Base-by-base conservation (phyloP, 2,888 invertebrate species). In the Formica aserva region DNA sequence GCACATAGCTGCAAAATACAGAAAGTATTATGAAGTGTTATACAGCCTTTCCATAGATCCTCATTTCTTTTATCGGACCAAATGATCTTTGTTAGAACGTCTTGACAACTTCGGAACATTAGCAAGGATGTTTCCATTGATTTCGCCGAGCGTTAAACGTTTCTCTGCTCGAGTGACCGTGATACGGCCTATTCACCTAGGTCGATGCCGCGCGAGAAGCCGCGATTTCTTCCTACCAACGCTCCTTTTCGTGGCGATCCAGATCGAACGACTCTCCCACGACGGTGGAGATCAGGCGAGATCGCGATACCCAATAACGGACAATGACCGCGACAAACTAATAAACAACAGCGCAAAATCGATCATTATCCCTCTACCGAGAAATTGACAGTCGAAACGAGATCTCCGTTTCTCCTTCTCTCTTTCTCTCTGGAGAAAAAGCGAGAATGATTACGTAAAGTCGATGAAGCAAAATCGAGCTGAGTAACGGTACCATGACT, bases 241-340 rank as follows among this genome's bases (percentile, higher is more conserved):
- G 83, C 84, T 88, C 83, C 85, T 62, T 84, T 83, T 86, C 86
- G 87, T 77, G 85, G 85, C 71, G 88, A 90, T 90, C 86, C 78
- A 82, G 85, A 88, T 87, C 90, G 87, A 89, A 89, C 86, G 90
- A 92, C 89, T 92, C 92, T 92, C 92, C 92, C 92, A 92, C 92
- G 92, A 89, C 86, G 84, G 84, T 86, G 86, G 74, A 35, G 77
- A 87, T 80, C 71, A 52, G 26, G 35, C 18, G 81, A 83, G 84
- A 78, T 69, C 60, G 66, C 72, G 71, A 88, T 88, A 81, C 82
- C 67, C 83, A 82, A 77, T 88, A 82, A 88, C 86, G 85, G 90
- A 74, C 72, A 85, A 85, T 84, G 88, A 89, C 89, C 90, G 75
- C 88, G 90, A 87, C 85, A 87, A 85, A 85, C 86, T 85, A 83